A percentile compares a stretch with the other conserved stretches of the same genome.
These are phyloP conservation scores for Menura novaehollandiae DNA, from an alignment of 2,113 vertebrate species.

Conservation along the genomic window DNA sequence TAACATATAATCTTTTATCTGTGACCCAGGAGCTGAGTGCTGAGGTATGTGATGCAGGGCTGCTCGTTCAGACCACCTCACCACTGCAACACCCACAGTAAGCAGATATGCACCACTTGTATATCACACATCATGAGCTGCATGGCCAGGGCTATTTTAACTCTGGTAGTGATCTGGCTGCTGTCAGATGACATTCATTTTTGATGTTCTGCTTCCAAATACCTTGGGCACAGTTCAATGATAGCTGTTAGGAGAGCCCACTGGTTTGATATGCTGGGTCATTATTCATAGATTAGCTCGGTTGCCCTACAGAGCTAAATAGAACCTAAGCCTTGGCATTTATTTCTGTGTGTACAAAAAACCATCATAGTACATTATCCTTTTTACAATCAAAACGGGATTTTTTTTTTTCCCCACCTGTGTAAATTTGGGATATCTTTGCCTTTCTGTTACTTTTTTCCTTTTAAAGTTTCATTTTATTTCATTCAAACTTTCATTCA, in stretches of 20 bases:
- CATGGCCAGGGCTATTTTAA: slow-evolving; percentile 55
- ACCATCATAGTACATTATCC: background rate
- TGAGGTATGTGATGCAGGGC: background rate
- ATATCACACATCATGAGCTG: slow-evolving; percentile 4
- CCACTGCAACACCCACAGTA: background rate
- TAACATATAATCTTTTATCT: background rate
- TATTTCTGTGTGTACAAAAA: background rate
- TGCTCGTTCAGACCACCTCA: background rate
- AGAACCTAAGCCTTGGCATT: background rate
- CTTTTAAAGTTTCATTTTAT: background rate
- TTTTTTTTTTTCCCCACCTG: background rate
- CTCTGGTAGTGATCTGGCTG: slow-evolving; percentile 19
- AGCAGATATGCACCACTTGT: background rate
- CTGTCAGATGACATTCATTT: slow-evolving; percentile 57
- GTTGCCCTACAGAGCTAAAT: background rate
- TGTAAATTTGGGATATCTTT: background rate
- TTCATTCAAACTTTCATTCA: background rate
- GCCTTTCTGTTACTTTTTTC: background rate
- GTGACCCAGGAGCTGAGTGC: background rate
- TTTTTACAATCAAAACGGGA: background rate
- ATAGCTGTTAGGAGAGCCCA: background rate
- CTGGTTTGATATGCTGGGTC: background rate
- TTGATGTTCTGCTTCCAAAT: slow-evolving; percentile 36
- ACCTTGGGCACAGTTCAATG: background rate
- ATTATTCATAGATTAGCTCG: background rate